phyloP scores from a whole-genome alignment of 37 sponge, comb jelly and placozoan genomes.

The Bolinopsis microptera region DNA sequence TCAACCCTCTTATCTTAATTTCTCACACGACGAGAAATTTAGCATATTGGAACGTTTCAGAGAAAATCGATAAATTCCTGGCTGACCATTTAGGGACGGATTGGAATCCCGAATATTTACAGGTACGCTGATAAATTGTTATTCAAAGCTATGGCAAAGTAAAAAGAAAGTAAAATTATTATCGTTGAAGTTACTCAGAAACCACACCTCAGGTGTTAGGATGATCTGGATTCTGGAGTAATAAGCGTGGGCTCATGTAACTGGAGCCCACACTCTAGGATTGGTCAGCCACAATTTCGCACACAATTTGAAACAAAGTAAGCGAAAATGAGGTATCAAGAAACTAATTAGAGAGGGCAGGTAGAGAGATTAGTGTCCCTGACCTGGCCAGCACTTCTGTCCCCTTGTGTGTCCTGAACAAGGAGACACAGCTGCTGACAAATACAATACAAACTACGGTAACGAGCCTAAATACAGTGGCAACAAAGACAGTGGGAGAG shows the following conservation, averaged over 20 bases:
- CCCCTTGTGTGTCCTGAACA: not conserved
- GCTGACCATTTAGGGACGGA: too few species aligned
- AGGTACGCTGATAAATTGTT: not conserved
- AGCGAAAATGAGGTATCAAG: not conserved
- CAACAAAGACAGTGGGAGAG: not conserved
- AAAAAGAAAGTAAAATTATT: not conserved
- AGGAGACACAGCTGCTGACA: not conserved
- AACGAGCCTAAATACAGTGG: not conserved
- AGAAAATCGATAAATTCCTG: too few species aligned
- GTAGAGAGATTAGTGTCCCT: not conserved
- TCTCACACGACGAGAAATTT: not conserved
- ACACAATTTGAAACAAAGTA: not conserved
- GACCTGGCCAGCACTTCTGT: not conserved
- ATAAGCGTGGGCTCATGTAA: not conserved
- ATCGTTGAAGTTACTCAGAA: not conserved
- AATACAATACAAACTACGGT: not conserved
- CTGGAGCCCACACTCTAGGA: not conserved
- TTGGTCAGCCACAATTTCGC: not conserved
- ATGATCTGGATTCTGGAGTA: not conserved
- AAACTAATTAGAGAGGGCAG: not conserved
- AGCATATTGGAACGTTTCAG: not conserved
- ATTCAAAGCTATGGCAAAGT: not conserved
- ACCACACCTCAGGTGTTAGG: not conserved
- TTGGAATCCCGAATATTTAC: not conserved
- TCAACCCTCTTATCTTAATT: not conserved